Conservation (phyloP, 1,140 invertebrate genomes). For the Laupala kohalensis region DNA sequence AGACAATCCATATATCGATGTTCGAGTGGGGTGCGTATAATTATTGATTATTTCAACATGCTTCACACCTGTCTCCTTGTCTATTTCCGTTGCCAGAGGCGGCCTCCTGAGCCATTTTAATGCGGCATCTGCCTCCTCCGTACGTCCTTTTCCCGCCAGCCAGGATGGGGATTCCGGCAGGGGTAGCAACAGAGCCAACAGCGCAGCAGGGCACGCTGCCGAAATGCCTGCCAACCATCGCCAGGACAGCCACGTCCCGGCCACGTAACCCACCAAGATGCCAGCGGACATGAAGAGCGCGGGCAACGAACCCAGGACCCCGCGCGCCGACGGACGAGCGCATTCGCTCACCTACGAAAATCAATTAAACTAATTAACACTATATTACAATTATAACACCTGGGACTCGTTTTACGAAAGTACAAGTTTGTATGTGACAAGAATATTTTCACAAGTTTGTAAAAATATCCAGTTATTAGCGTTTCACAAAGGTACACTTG, state of each 20-base stretch:
- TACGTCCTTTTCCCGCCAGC: slow-evolving; percentile 33
- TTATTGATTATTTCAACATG: too few relatives aligned
- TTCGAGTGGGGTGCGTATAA: too few relatives aligned
- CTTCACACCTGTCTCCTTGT: too few relatives aligned
- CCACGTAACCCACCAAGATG: slow-evolving; percentile 42
- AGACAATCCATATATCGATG: too few relatives aligned
- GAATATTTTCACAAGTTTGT: too few relatives aligned
- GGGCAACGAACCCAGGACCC: slow-evolving; percentile 44
- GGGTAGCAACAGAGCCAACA: slow-evolving; percentile 34
- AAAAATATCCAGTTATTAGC: too few relatives aligned
- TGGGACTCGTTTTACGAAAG: too few relatives aligned
- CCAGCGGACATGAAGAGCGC: slow-evolving; percentile 47
- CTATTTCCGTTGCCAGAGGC: too few relatives aligned
- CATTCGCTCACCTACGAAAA: slow-evolving; percentile 47
- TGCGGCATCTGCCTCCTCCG: slow-evolving; percentile 30
- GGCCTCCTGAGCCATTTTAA: slow-evolving; percentile 32
- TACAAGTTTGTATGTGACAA: too few relatives aligned
- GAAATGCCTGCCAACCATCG: slow-evolving; percentile 35
- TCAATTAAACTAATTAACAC: background rate
- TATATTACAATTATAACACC: background rate
- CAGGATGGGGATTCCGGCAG: slow-evolving; percentile 44
- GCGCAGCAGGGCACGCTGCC: slow-evolving; percentile 26
- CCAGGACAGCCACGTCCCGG: slow-evolving; percentile 45
- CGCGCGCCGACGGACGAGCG: slow-evolving; percentile 44
- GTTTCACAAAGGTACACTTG: too few relatives aligned